Evolutionary conservation across 2,113 vertebrate genomes (phyloP), one percentile per base, ranked within the genome.

Genomic region (Ochotona princeps): DNA sequence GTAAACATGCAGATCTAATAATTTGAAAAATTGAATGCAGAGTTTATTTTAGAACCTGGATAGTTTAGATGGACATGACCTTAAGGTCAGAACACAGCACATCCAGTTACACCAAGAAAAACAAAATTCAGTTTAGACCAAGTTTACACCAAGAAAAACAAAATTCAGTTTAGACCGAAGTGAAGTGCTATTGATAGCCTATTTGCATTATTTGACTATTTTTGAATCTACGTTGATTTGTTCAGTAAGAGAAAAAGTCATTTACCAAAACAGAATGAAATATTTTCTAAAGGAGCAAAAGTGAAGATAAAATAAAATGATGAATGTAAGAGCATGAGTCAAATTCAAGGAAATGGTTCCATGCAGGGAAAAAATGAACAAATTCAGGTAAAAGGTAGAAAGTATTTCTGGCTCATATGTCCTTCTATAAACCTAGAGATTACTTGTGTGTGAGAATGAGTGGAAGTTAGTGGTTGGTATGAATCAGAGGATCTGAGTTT

Each of bases 121-220:
- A 35, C 1, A 57, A 88, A 92, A 25, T 80, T 92, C n/a, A 44
- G 1, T 83, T 81, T 70, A 61, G 20, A 57, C 4, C 44, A n/a
- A n/a, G n/a, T n/a, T n/a, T 61, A 80, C n/a, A 83, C 6, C 12
- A 91, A 90, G 51, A 63, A 20, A 65, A 92, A 35, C 2, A 57
- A 88, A 92, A 25, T 80, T 92, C n/a, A 44, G 1, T 83, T 81
- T 70, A 61, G 20, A 57, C 4, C 44, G 23, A 2, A 7, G 3
- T 26, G 25, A 80, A 72, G 10, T 69, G 87, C 79, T 30, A 8
- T 74, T 82, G 57, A 63, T 83, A 91, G 13, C 2, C 17, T 5
- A 66, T 87, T 92, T 74, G 28, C 0, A 74, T 92, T 87, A 66
- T 91, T 89, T 96, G 60, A 30, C 83, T 91, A 83, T 82, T 74